Base-by-base conservation (phyloP, 2,113 vertebrate species). In the Thunnus thynnus region DNA sequence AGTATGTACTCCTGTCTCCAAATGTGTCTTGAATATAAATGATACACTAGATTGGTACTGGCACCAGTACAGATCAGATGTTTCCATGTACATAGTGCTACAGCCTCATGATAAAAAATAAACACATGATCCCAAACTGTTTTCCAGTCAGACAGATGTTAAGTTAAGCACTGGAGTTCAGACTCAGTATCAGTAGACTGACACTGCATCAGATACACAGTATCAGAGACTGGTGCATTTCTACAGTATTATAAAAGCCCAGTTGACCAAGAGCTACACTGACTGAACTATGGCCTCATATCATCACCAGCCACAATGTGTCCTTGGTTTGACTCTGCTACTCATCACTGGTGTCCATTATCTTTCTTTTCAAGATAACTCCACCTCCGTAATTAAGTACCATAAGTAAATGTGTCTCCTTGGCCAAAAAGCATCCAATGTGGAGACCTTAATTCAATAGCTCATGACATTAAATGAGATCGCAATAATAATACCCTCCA, bases 301-400 rank as follows among this genome's bases (percentile, higher is more conserved):
- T 79, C 72, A 82, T 77, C 78, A 64, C 3, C 46, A 80, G 60
- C 48, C 51, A 71, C 27, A 8, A 51, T 0, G 10, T 82, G 89
- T 82, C 90, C 92, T 93, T 89, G 83, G 58, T 72, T 56, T 90
- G 87, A 87, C 90, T 76, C 85, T 64, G 58, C 69, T 71, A 69
- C 69, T 82, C 84, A 76, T 82, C 76, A 77, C 17, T 65, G 41
- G n/a, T 30, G 64, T 85, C 82, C 75, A 85, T 83, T 84, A 72
- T 86, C 73, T 87, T 74, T 61, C 25, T 80, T 75, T 71, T 47
- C 50, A 46, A 73, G 66, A 88, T 80, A 62, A 76, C 72, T 62
- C 73, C 16, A 9, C 46, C 27, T 4, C 16, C 67, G 62, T 85
- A 86, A 90, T 90, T 85, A 91, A 79, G 32, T 41, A n/a, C 22